Evolutionary conservation across 2,888 invertebrate species (phyloP).

Genomic region (Zaprionus lineosus): DNA sequence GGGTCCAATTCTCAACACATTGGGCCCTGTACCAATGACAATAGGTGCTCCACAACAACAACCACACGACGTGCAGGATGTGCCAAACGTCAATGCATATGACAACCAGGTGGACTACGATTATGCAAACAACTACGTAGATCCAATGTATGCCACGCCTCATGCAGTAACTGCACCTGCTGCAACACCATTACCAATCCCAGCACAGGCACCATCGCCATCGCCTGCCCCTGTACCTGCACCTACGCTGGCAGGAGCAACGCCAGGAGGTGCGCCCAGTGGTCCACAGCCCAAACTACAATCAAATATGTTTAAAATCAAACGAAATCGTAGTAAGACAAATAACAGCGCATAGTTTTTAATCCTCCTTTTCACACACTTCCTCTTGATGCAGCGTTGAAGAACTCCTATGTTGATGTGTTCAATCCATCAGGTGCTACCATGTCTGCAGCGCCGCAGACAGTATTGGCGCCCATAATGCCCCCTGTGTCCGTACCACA

Average conservation of each 20-base stretch:
- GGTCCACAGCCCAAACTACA: slow-evolving; percentile 80
- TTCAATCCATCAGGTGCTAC: slow-evolving; percentile 88
- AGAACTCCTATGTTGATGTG: slow-evolving; percentile 95
- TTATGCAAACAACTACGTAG: slow-evolving; percentile 25
- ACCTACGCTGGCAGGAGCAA: slow-evolving; percentile 10
- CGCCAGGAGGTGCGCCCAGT: slow-evolving; percentile 29
- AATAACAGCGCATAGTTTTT: background rate
- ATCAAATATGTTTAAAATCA: slow-evolving; percentile 91
- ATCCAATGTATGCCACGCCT: slow-evolving; percentile 19
- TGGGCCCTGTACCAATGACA: slow-evolving; percentile 26
- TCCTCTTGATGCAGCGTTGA: slow-evolving; percentile 85
- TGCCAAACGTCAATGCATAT: slow-evolving; percentile 29
- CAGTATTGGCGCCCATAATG: slow-evolving; percentile 81
- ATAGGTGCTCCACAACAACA: slow-evolving; percentile 27
- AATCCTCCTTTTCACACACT: slow-evolving; percentile 5
- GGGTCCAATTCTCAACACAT: slow-evolving; percentile 19
- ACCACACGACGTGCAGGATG: slow-evolving; percentile 25
- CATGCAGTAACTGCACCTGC: slow-evolving; percentile 20
- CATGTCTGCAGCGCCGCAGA: slow-evolving; percentile 77
- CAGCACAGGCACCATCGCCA: slow-evolving; percentile 24
- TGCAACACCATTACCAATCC: slow-evolving; percentile 18
- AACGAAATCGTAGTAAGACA: slow-evolving; percentile 88
- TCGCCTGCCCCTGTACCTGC: slow-evolving; percentile 9
- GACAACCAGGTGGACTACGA: slow-evolving; percentile 41
- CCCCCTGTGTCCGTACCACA: slow-evolving; percentile 81